Evolutionary conservation across 1,140 invertebrate species (phyloP), one percentile per base, ranked within the genome.

Genomic region (Tenebrio molitor): DNA sequence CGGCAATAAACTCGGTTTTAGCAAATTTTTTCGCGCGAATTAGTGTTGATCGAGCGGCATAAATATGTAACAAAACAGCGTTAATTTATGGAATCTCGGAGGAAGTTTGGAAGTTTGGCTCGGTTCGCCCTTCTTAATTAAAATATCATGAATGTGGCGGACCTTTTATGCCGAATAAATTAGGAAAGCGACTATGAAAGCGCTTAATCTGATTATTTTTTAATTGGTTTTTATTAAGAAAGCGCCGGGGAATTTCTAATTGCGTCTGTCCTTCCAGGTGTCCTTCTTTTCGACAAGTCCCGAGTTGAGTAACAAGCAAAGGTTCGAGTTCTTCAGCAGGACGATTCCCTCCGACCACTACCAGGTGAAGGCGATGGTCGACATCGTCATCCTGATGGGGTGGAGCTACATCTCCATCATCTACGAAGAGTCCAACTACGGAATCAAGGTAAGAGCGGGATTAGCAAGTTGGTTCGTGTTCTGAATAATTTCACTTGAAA

Each of bases 371-470:
- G 96, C 94, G 0, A 98, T 98, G 93, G 94, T 97, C 1, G 94
- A 97, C 77, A 95, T 98, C 74, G 92, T 98, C n/a, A 89, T 89
- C 67, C 85, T 85, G 72, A 90, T 98, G 81, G 89, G 90, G 15
- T 98, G 96, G 96, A 95, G 93, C 72, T 98, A 98, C 83, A 92
- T 98, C 0, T 97, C 95, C 17, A 94, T 98, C 58, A 92, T 98
- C 63, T 98, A 98, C 80, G 96, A 98, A 84, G 96, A 98, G 82
- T 97, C 95, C 46, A 97, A 95, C 85, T 98, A 98, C 78, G 96
- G 97, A 1, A 95, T 96, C 41, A 96, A 97, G 91, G 96, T 97
- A 83, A 85, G 50, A 33, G 81, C 64, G 10, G 42, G 4, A 58
- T 25, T 29, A n/a, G 14, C 21, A 58, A 39, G 7, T 7, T 10